Evolutionary conservation across 2,113 vertebrate species (phyloP), one percentile per base, ranked within the genome.

Genomic region (Rissa tridactyla): DNA sequence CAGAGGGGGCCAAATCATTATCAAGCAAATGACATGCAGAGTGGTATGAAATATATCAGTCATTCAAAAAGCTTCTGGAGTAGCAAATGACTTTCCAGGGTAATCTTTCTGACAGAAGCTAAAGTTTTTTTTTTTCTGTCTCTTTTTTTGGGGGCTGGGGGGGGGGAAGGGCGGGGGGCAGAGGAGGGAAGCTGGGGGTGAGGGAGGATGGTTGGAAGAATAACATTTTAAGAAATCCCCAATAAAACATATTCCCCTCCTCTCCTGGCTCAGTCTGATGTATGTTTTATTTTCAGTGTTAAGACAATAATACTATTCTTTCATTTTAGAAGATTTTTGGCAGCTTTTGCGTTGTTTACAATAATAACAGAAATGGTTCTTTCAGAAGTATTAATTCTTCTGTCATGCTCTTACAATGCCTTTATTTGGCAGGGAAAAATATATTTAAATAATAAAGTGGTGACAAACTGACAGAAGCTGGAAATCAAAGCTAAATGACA

Each of bases 381-480:
- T 73, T 82, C 40, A 73, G 40, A 76, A 88, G 64, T 80, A 84
- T 61, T 70, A 72, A 85, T 79, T 83, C 83, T 92, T 96, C 69
- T 90, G 66, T 61, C 40, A 52, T 72, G 75, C 19, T 71, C 87
- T 71, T 55, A 61, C 34, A 22, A 15, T 55, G 68, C 65, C 64
- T 73, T 94, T 69, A 58, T 88, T 91, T 89, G 82, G 76, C 76
- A 93, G 47, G 82, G 65, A 60, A 93, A 86, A 88, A 86, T 55
- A 62, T 25, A 46, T 84, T 61, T 46, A 76, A 91, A 93, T 88
- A 96, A 90, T 95, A 55, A 91, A 96, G 88, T 68, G 49, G 60
- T 90, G 89, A 88, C 76, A 95, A 82, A 72, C 73, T 71, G 92
- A 95, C 82, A 81, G 80, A 92, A 87, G 82, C 88, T 80, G 26